phyloP scores from a whole-genome alignment of 2,113 vertebrate genomes.

The Seriola quinqueradiata region DNA sequence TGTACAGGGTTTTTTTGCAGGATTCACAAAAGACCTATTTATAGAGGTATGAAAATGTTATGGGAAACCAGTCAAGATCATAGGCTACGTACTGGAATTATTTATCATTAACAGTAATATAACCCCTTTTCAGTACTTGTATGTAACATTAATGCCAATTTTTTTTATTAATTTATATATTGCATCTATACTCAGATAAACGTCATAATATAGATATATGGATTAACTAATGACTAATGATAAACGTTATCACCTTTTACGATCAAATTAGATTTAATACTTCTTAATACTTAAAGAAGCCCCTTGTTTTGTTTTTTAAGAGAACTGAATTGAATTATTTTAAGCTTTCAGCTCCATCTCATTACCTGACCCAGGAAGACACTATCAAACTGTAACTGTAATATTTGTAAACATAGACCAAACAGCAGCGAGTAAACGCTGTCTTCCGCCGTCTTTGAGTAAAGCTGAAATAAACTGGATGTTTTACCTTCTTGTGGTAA shows the following conservation, averaged over 20 bases:
- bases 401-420: slow-evolving; percentile 40
- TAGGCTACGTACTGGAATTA: too few species aligned
- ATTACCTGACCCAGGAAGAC: neutral
- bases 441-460: neutral
- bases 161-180: neutral
- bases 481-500: slow-evolving; percentile 83
- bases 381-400: neutral
- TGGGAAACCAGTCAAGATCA: neutral
- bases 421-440: neutral
- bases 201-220: neutral
- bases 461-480: neutral
- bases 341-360: neutral
- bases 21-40: neutral
- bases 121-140: neutral
- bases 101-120: too few species aligned
- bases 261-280: neutral
- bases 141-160: neutral
- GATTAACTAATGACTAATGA: neutral
- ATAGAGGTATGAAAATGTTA: neutral
- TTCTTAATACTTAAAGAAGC: neutral
- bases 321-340: neutral
- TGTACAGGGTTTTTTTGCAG: neutral
- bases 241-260: neutral
- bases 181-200: neutral
- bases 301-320: neutral